A percentile compares a stretch with the other conserved stretches of the same genome.
phyloP scores from a whole-genome alignment of 2,888 invertebrate species.

The Horisme vitalbata region DNA sequence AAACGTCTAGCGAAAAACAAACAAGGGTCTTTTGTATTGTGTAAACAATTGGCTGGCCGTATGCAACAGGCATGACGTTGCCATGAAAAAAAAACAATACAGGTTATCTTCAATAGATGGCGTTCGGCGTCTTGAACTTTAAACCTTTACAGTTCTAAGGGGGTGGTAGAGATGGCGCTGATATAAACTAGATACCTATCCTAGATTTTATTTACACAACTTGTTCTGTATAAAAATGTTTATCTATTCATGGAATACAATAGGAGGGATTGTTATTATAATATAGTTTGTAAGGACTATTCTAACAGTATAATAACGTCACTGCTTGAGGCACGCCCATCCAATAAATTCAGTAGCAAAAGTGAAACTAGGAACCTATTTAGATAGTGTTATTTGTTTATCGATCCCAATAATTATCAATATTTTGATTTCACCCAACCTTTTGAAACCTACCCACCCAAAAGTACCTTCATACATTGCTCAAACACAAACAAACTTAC shows the following conservation, averaged over 20 bases:
- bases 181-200: not conserved
- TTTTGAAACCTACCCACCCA: slow-evolving; percentile 37
- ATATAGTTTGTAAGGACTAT: too few relatives aligned
- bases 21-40: slow-evolving; percentile 82
- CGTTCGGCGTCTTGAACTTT: slow-evolving; percentile 39
- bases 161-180: slow-evolving; percentile 33
- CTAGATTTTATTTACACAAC: too few relatives aligned
- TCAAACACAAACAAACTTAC: slow-evolving; percentile 48
- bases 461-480: slow-evolving; percentile 20
- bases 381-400: too few relatives aligned
- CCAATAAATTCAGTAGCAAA: too few relatives aligned
- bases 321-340: too few relatives aligned
- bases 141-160: slow-evolving; percentile 25
- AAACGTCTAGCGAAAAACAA: slow-evolving; percentile 84
- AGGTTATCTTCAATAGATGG: slow-evolving; percentile 65
- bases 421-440: slow-evolving; percentile 35
- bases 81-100: slow-evolving; percentile 59
- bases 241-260: too few relatives aligned
- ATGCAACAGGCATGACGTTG: slow-evolving; percentile 80
- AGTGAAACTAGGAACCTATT: too few relatives aligned
- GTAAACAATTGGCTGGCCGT: slow-evolving; percentile 78
- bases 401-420: not conserved
- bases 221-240: too few relatives aligned
- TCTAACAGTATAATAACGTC: too few relatives aligned
- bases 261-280: too few relatives aligned